A percentile compares a stretch with the other conserved stretches of the same genome.
phyloP scores from a whole-genome alignment of 2,797 vertebrate species.

The Danionella dracula region DNA sequence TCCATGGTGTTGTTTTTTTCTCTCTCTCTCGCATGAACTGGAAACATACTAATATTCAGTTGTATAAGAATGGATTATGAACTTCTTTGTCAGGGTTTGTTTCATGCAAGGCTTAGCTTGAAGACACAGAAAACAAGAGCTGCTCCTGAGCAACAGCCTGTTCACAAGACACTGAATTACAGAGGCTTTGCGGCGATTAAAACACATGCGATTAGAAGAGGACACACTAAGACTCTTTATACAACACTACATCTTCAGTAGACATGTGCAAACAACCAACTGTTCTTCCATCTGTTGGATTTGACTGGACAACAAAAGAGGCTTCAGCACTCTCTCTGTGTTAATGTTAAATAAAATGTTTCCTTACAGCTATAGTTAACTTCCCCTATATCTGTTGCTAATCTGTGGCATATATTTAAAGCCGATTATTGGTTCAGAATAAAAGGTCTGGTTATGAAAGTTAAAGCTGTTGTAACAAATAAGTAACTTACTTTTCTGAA shows the following conservation, averaged over 20 bases:
- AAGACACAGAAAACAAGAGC: neutral
- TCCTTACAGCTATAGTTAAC: neutral
- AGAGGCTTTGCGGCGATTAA: slow-evolving; percentile 49
- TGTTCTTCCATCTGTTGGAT: neutral
- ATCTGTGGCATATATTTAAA: neutral
- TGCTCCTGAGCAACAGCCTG: neutral
- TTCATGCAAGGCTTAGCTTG: neutral
- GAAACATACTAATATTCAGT: too few relatives aligned
- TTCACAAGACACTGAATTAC: slow-evolving; percentile 37
- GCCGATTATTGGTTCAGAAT: too few relatives aligned
- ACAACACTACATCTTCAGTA: slow-evolving; percentile 33
- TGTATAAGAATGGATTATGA: too few relatives aligned
- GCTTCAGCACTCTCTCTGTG: too few relatives aligned
- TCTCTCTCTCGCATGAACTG: too few relatives aligned
- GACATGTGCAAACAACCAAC: neutral
- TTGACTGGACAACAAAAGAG: neutral
- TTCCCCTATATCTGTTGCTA: neutral
- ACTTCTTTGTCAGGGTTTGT: neutral
- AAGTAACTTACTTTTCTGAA: too few relatives aligned
- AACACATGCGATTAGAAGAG: slow-evolving; percentile 19
- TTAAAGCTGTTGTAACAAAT: too few relatives aligned
- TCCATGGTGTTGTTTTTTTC: neutral
- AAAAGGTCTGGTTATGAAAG: too few relatives aligned
- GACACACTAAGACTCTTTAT: slow-evolving; percentile 43
- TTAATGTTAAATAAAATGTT: neutral